Base-by-base conservation (phyloP, 2,797 vertebrate species). In the Pterois miles region DNA sequence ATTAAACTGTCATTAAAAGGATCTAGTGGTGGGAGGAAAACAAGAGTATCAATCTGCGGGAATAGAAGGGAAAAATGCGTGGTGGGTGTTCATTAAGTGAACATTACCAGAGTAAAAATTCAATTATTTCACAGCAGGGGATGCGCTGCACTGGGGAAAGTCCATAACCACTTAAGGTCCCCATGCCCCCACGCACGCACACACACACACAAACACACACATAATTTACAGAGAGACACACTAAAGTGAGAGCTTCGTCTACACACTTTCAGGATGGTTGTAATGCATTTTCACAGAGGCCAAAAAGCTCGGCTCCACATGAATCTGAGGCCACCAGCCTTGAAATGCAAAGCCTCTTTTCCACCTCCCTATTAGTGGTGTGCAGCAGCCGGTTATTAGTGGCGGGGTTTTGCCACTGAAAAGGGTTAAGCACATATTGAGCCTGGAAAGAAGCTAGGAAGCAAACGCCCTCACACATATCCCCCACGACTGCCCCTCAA, bases 41-140 rank as follows among this genome's bases (percentile, higher is more conserved):
- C 74, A 64, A 66, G 31, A 31, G 65, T 40, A 74, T 82, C 71
- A 85, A 80, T 81, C 76, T 78, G 58, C 5, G 0, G 20, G 50
- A 71, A 76, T 22, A 63, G 20, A 25, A 25, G 64, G 20, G 50
- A 60, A 74, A 71, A 57, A 46, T 74, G 59, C 70, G 52, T 62
- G 43, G 80, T 62, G 74, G 83, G 80, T 57, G 83, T 82, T 90
- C 80, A 88, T 92, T 91, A 87, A 84, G 59, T 46, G 58, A 83
- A 86, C 71, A 89, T 88, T 87, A 91, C 62, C 66, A 69, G 66
- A 38, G 81, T 83, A 65, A 78, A 80, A 86, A 83, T 79, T 84
- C 25, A 90, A 89, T 92, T 85, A 92, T 9, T 71, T 84, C 76
- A 53, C 86, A 91, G 91, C 81, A 79, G 83, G 87, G 52, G 64